Evolutionary conservation across 2,113 vertebrate species (phyloP).

Genomic region (Percopsis transmontana): DNA sequence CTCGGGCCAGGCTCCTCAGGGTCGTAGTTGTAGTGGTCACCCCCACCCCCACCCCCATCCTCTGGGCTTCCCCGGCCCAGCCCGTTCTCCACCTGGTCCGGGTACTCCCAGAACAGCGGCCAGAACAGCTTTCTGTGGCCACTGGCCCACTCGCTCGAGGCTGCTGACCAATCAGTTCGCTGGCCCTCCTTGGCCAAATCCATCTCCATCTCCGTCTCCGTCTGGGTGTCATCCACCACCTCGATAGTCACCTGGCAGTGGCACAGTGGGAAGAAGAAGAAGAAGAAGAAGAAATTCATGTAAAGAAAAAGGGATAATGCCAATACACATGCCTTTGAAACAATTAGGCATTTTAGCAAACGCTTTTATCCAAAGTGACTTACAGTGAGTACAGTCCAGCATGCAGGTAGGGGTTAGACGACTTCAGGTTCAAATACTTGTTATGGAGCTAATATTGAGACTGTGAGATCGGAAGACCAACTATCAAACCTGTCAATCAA

Average conservation of each 20-base stretch:
- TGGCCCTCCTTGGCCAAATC: slow-evolving; percentile 80
- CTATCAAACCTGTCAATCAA: too few species aligned
- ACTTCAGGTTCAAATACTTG: too few species aligned
- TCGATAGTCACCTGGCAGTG: slow-evolving; percentile 83
- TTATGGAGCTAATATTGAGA: too few species aligned
- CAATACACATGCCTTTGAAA: too few species aligned
- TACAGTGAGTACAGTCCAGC: too few species aligned
- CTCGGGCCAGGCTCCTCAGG: slow-evolving; percentile 78
- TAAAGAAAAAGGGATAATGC: too few species aligned
- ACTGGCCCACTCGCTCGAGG: slow-evolving; percentile 67
- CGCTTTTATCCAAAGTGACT: too few species aligned
- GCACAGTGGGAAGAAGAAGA: background rate
- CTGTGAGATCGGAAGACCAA: too few species aligned
- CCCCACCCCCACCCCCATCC: slow-evolving; percentile 55
- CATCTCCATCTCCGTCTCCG: slow-evolving; percentile 82
- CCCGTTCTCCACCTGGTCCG: slow-evolving; percentile 69
- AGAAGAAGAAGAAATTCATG: background rate
- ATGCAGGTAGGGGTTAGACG: too few species aligned
- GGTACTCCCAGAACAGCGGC: slow-evolving; percentile 87
- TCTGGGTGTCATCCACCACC: slow-evolving; percentile 83
- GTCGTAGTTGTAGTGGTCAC: slow-evolving; percentile 77
- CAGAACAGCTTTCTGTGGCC: slow-evolving; percentile 84
- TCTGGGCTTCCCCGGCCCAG: slow-evolving; percentile 58
- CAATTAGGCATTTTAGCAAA: too few species aligned
- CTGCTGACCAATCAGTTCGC: slow-evolving; percentile 76